Evolutionary conservation across 2,113 vertebrate genomes (phyloP).

Genomic region (Oostethus manadensis): DNA sequence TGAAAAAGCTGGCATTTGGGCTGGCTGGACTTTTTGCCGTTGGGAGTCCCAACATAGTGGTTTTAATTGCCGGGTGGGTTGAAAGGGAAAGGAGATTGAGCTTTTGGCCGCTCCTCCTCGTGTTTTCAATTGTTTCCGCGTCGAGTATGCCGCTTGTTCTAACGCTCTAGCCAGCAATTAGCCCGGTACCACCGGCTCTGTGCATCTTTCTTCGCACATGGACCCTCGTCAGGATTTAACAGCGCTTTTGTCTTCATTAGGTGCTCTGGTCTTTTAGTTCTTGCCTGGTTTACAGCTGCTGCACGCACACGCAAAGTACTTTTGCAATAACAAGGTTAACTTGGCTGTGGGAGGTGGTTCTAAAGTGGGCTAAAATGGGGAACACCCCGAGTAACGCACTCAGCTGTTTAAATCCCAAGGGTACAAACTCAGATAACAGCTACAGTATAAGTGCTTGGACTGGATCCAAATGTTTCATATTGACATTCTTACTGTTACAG

Average conservation of each 20-base stretch:
- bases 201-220: neutral
- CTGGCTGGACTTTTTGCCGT: neutral
- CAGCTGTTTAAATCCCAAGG: slow-evolving; percentile 51
- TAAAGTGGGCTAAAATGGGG: slow-evolving; percentile 1
- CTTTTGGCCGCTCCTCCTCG: neutral
- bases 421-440: slow-evolving; percentile 41
- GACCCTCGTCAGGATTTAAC: neutral
- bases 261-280: neutral
- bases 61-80: neutral
- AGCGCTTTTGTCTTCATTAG: neutral
- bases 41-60: neutral
- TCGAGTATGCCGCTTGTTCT: neutral
- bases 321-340: neutral
- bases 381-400: slow-evolving; percentile 40
- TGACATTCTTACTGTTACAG: slow-evolving; percentile 13
- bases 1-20: neutral
- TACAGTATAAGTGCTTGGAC: slow-evolving; percentile 44
- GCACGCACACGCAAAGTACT: neutral
- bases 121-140: neutral
- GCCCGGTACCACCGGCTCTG: neutral
- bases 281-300: neutral
- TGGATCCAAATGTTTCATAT: slow-evolving; percentile 41
- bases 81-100: neutral
- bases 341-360: neutral
- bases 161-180: neutral